Conservation (phyloP, 2,888 invertebrate species). For the Caradrina clavipalpis region DNA sequence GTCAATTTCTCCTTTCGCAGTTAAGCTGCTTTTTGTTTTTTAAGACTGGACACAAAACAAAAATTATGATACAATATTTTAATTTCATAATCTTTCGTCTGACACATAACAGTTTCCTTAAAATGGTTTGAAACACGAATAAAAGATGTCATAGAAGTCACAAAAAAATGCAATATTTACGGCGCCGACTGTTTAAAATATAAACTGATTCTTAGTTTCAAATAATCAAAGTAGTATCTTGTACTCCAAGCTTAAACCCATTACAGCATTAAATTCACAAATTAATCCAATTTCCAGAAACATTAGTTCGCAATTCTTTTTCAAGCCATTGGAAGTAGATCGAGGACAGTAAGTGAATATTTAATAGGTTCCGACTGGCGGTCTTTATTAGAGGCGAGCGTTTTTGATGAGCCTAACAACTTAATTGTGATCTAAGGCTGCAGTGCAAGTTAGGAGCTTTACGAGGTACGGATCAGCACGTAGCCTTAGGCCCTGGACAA, state of each 20-base stretch:
- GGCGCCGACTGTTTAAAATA: no score
- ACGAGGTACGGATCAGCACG: not conserved
- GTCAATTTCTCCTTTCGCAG: no score
- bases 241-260: not conserved
- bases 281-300: conserved; percentile 26
- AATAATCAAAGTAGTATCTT: not conserved
- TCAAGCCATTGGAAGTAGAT: conserved; percentile 43
- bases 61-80: no score
- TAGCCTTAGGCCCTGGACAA: not conserved
- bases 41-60: no score
- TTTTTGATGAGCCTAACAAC: conserved; percentile 67
- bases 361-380: conserved; percentile 43
- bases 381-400: conserved; percentile 43
- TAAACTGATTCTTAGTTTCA: not conserved
- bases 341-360: conserved; percentile 56
- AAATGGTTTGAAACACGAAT: no score
- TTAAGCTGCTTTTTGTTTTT: no score
- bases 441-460: conserved; percentile 28
- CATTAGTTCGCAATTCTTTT: conserved; percentile 32
- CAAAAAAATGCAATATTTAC: no score
- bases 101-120: no score
- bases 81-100: no score
- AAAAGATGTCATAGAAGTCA: no score
- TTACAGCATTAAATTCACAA: conserved; percentile 3
- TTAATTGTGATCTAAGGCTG: conserved; percentile 59